Base-by-base conservation (phyloP, 2,113 vertebrate genomes). In the Vanacampus margaritifer region DNA sequence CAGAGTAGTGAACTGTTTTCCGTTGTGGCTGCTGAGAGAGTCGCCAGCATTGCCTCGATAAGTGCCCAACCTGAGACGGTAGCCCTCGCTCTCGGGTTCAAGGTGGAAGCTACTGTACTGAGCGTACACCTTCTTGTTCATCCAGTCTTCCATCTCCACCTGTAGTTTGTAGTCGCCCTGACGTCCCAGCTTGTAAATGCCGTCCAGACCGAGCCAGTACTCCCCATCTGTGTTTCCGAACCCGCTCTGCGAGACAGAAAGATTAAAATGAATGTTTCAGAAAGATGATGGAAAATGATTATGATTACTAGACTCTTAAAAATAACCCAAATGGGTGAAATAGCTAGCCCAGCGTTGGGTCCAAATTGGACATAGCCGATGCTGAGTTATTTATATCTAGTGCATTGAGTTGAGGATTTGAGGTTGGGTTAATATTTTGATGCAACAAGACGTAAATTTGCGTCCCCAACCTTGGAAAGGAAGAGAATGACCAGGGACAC, bases 71-170 rank as follows among this genome's bases (percentile, higher is more conserved):
- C 96, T 92, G 60, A 99, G 87, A 1, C 95, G 91, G 72, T 95
- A 99, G 69, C 91, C 93, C 67, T 98, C 95, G 0, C 90, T 95
- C 84, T 98, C 96, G 0, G 95, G 93, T 86, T 98, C 96, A 79
- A 98, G 89, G 41, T 93, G 94, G 86, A 99, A 98, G 82, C 96
- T 98, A 86, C 92, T 96, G 67, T 98, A 98, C 85, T 98, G 95
- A 2, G 97, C 97, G 0, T 98, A 98, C 11, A 99, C 95, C 85
- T 98, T 98, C 85, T 98, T 98, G 69, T 92, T 94, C 91, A 94
- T 96, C 97, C 97, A 99, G 91, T 99, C 97, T 90, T 98, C 94
- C 83, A 99, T 67, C 83, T 98, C 96, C 73, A 99, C 95, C 85
- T 97, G 65, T 46, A 99, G 79, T 76, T 95, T 96, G 86, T 98